Conservation (phyloP, 1,140 invertebrate species). For the Drosophila busckii region DNA sequence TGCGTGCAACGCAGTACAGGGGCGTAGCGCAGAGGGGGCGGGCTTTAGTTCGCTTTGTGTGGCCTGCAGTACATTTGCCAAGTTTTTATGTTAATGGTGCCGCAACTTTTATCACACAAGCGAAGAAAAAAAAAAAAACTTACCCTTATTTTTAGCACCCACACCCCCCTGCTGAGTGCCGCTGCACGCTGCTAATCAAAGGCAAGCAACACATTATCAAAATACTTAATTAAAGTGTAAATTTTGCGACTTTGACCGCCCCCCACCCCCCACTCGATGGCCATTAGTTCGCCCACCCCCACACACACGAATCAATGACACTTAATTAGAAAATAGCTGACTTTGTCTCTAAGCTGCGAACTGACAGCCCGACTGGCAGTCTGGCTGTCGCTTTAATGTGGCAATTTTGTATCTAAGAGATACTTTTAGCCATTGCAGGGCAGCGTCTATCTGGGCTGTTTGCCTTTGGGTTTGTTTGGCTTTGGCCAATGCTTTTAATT, state of each 20-base stretch:
- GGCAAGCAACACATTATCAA: conserved; percentile 50
- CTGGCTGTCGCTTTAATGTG: conserved; percentile 24
- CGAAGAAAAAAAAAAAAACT: too few species aligned
- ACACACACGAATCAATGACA: conserved; percentile 70
- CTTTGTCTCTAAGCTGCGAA: neutral
- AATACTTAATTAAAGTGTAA: conserved; percentile 71
- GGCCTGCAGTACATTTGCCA: conserved; percentile 25
- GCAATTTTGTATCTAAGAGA: conserved; percentile 37
- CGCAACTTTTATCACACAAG: conserved; percentile 31
- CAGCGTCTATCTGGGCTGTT: conserved; percentile 17
- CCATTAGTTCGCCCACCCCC: too few species aligned
- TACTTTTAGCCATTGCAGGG: conserved; percentile 19
- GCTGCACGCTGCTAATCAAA: conserved; percentile 60
- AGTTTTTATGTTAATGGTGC: conserved; percentile 64
- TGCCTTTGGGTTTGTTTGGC: conserved; percentile 46
- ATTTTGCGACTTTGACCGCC: too few species aligned
- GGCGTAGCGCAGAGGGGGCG: conserved; percentile 7
- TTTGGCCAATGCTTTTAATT: conserved; percentile 62
- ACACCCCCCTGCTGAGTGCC: neutral
- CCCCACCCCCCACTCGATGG: too few species aligned
- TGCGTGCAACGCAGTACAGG: neutral
- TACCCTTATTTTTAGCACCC: too few species aligned
- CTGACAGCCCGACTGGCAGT: too few species aligned
- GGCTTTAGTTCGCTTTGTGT: too few species aligned
- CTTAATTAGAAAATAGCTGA: conserved; percentile 65